These are phyloP conservation scores for Elymnias hypermnestra DNA, from an alignment of 1,140 invertebrate species.

Conservation along the genomic window DNA sequence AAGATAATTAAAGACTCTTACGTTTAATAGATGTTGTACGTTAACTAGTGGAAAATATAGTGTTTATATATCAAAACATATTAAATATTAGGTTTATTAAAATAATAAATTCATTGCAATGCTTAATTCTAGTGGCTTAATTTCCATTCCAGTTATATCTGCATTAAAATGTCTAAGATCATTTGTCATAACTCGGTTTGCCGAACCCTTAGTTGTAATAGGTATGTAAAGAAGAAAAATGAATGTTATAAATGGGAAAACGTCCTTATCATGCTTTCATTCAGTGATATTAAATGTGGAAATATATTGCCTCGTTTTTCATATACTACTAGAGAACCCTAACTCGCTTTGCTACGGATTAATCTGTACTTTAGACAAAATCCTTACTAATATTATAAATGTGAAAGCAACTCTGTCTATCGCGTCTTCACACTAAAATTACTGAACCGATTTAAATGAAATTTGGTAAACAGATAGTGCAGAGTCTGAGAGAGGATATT, in stretches of 20 bases:
- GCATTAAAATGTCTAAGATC: neutral
- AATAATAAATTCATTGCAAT: neutral
- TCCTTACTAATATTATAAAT: too few relatives aligned
- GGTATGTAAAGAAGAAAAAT: neutral
- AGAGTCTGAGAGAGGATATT: too few relatives aligned
- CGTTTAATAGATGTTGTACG: too few relatives aligned
- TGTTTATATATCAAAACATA: neutral
- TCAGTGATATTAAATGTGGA: neutral
- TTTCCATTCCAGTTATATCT: neutral
- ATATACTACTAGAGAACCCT: neutral
- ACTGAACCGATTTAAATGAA: too few relatives aligned
- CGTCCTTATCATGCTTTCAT: neutral
- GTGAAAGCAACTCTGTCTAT: too few relatives aligned
- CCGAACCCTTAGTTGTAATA: neutral
- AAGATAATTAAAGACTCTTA: too few relatives aligned
- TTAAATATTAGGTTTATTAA: neutral
- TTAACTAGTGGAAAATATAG: neutral
- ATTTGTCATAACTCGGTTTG: neutral
- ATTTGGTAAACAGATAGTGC: too few relatives aligned
- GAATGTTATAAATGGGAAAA: constrained; percentile 1
- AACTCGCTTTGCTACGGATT: too few relatives aligned
- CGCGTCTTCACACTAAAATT: too few relatives aligned
- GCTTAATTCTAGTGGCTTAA: neutral
- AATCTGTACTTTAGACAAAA: too few relatives aligned
- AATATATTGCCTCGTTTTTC: neutral